Conservation (phyloP, 2,113 vertebrate species). For the Saimiri boliviensis region DNA sequence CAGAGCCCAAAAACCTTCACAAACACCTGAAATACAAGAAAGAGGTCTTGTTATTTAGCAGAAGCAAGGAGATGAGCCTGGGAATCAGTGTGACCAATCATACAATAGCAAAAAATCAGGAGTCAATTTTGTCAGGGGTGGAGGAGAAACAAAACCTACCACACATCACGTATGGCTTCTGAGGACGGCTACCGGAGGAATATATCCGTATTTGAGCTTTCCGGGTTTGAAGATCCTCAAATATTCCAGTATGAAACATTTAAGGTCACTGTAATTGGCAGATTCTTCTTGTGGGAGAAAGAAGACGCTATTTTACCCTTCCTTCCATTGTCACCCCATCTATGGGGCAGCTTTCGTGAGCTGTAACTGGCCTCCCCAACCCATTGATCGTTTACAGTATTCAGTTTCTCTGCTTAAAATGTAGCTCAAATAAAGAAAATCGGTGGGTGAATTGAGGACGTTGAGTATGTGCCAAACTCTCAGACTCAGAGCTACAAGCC, state of each 20-base stretch:
- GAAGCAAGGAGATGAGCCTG: background rate
- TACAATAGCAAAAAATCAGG: background rate
- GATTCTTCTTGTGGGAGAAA: background rate
- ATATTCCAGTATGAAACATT: background rate
- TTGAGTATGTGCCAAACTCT: background rate
- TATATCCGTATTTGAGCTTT: background rate
- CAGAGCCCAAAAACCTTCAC: background rate
- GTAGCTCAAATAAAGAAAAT: constrained; percentile 14
- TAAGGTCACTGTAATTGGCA: background rate
- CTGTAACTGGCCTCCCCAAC: background rate
- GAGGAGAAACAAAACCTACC: background rate
- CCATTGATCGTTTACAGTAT: background rate
- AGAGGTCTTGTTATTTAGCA: background rate
- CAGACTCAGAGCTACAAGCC: background rate
- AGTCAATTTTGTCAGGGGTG: background rate
- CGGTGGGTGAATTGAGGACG: background rate
- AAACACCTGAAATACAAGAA: background rate
- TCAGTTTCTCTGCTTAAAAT: background rate
- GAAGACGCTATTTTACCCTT: background rate
- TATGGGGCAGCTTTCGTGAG: background rate
- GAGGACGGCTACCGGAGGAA: background rate
- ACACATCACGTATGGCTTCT: background rate
- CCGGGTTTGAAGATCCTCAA: background rate
- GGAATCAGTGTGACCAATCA: background rate
- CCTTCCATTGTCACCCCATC: background rate